A percentile compares a stretch with the other conserved stretches of the same genome.
Evolutionary conservation across 2,113 vertebrate species (phyloP).

Genomic region (Leucoraja erinaceus): DNA sequence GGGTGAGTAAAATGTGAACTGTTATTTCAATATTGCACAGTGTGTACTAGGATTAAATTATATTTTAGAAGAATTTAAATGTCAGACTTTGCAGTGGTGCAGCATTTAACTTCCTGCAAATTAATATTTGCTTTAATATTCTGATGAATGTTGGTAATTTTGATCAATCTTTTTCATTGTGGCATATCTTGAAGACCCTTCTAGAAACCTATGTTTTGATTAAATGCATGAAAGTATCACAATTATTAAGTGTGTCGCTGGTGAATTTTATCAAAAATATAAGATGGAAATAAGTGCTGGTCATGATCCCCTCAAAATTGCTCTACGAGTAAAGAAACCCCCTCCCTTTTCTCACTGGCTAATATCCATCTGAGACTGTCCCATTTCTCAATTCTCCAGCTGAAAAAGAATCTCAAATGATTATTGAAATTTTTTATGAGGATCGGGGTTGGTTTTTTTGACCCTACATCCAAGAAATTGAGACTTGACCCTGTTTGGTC

Average conservation of each 20-base stretch:
- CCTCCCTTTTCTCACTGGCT: no score
- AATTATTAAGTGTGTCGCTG: background rate
- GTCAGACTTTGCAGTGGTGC: background rate
- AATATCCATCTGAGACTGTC: no score
- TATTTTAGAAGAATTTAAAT: background rate
- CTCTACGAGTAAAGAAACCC: no score
- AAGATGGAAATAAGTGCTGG: no score
- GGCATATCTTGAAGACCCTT: background rate
- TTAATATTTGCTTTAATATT: background rate
- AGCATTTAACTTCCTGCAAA: background rate
- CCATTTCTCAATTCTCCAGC: no score
- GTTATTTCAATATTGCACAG: background rate
- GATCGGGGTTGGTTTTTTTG: no score
- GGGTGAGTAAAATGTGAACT: background rate
- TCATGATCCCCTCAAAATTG: no score
- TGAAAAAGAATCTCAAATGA: no score
- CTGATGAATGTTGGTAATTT: background rate
- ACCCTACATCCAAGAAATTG: no score
- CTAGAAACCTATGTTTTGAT: background rate
- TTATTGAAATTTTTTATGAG: no score
- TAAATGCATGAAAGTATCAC: background rate
- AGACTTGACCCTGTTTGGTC: no score
- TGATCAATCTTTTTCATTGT: background rate
- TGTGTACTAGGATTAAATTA: background rate
- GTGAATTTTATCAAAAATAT: background rate